Percentiles rank a stretch among this genome's conserved stretches.
Evolutionary conservation across 2,797 vertebrate genomes (phyloP).

Genomic region (Sorex maritimensis): DNA sequence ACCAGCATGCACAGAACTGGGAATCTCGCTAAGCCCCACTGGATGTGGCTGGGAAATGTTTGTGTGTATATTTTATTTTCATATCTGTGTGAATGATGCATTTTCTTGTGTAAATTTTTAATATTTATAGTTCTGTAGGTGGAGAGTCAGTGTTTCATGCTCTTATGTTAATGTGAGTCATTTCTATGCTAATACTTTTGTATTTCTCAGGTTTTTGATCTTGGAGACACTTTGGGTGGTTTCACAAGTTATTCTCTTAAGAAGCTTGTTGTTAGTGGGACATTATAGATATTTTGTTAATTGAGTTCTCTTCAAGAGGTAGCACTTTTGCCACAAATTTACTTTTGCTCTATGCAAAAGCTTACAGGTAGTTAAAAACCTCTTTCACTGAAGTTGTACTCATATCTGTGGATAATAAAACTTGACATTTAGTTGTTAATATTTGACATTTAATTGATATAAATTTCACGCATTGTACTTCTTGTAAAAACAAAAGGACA

Average conservation of each 20-base stretch:
- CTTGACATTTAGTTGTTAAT: not conserved
- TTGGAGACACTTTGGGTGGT: slow-evolving; percentile 34
- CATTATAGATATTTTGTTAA: not conserved
- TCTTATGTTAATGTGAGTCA: slow-evolving; percentile 40
- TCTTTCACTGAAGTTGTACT: slow-evolving; percentile 33
- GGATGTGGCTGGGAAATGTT: no score
- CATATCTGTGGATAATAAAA: slow-evolving; percentile 45
- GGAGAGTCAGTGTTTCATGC: slow-evolving; percentile 65
- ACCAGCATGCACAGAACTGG: no score
- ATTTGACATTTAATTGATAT: slow-evolving; percentile 34
- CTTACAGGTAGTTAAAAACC: slow-evolving; percentile 33
- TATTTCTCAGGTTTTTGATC: slow-evolving; percentile 62
- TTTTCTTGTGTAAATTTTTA: slow-evolving; percentile 76
- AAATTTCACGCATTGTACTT: slow-evolving; percentile 53
- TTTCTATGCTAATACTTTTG: slow-evolving; percentile 51
- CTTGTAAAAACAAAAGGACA: slow-evolving; percentile 4
- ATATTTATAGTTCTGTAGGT: slow-evolving; percentile 72
- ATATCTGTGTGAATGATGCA: no score
- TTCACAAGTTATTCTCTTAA: slow-evolving; percentile 28
- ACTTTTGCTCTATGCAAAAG: not conserved
- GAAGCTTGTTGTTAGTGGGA: slow-evolving; percentile 48
- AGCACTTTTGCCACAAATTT: slow-evolving; percentile 56
- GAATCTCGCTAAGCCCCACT: no score
- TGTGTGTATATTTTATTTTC: no score
- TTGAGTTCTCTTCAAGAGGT: slow-evolving; percentile 13